Evolutionary conservation across 2,888 invertebrate genomes (phyloP).

Genomic region (Cantharis rustica): DNA sequence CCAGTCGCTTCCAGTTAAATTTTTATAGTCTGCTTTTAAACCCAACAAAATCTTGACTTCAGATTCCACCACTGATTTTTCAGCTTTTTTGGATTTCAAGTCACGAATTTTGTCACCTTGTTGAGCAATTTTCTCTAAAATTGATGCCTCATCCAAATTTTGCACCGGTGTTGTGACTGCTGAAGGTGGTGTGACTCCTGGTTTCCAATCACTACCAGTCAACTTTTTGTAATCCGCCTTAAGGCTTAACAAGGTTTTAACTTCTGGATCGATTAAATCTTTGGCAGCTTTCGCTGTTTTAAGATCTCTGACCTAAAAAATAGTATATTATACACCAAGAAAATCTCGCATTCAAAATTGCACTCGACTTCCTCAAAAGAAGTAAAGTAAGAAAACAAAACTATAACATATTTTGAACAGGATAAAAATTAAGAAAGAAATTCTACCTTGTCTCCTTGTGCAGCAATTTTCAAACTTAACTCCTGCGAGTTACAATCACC

Average conservation of each 20-base stretch:
- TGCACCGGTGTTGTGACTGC: not conserved
- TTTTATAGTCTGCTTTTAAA: slow-evolving; percentile 64
- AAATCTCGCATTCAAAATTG: too few relatives aligned
- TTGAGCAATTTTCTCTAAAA: slow-evolving; percentile 55
- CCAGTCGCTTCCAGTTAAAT: slow-evolving; percentile 64
- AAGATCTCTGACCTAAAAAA: slow-evolving; percentile 16
- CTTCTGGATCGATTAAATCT: slow-evolving; percentile 61
- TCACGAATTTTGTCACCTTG: slow-evolving; percentile 72
- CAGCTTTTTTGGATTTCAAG: slow-evolving; percentile 56
- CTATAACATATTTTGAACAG: not conserved
- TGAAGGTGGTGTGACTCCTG: slow-evolving; percentile 37
- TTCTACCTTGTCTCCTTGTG: slow-evolving; percentile 59
- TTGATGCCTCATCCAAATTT: not conserved
- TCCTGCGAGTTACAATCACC: slow-evolving; percentile 48
- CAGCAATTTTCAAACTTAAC: slow-evolving; percentile 51
- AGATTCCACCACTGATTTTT: slow-evolving; percentile 56
- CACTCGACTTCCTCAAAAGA: too few relatives aligned
- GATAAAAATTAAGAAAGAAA: not conserved
- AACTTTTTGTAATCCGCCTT: slow-evolving; percentile 63
- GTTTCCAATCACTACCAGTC: slow-evolving; percentile 66
- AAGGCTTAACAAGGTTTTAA: slow-evolving; percentile 60
- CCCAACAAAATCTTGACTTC: slow-evolving; percentile 62
- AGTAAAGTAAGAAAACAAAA: too few relatives aligned
- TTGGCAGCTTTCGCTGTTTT: slow-evolving; percentile 73
- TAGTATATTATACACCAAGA: too few relatives aligned